Evolutionary conservation across 2,797 vertebrate species (phyloP).

Genomic region (Propithecus perrieri): DNA sequence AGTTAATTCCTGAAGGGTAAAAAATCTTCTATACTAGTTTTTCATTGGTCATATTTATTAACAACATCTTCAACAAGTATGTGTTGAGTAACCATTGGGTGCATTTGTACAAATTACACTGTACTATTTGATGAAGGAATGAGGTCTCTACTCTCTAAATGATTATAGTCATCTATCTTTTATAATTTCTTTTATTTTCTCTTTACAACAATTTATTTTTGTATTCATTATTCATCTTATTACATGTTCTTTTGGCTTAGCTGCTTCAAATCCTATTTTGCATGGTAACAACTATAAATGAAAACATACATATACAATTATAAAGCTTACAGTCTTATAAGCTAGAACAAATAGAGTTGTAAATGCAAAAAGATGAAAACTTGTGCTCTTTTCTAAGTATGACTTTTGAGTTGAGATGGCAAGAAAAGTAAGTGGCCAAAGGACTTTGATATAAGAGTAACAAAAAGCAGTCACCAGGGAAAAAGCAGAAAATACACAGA

Average conservation of each 20-base stretch:
- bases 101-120: not conserved
- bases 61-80: not conserved
- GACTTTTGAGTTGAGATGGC: conserved; percentile 20
- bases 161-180: not conserved
- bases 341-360: not conserved
- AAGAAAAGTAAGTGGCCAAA: conserved; percentile 10
- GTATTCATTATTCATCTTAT: not conserved
- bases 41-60: not conserved
- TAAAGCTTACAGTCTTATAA: not conserved
- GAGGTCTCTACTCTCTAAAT: not conserved
- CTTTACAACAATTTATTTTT: not conserved
- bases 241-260: not conserved
- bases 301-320: not conserved
- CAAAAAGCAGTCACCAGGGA: not conserved
- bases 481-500: not conserved
- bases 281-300: not conserved
- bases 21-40: not conserved
- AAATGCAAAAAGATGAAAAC: not conserved
- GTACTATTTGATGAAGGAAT: not conserved
- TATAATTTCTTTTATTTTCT: not conserved
- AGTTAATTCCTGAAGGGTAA: conserved; percentile 16
- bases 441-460: not conserved
- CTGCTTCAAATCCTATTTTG: conserved; percentile 3
- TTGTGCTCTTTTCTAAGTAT: not conserved
- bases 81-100: not conserved